Evolutionary conservation across 23 tunicate genomes (phyloP), one percentile per base, ranked within the genome.

Genomic region (Styela clava): DNA sequence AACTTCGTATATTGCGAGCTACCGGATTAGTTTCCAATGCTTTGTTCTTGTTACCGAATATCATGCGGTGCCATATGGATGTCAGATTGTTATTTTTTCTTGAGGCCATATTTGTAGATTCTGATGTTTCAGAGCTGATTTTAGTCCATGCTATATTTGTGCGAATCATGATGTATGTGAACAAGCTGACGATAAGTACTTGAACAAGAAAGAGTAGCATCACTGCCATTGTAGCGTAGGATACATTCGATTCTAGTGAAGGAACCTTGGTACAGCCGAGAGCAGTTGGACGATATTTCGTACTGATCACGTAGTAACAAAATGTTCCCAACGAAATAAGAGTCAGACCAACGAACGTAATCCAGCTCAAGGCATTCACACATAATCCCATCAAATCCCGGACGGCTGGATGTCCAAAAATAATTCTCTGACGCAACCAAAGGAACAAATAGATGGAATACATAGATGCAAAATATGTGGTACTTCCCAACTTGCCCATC

Each of bases 401-500:
- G 3, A 71, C 77, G 3, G 77, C 34, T 16, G 77, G 77, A 32
- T 71, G 77, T 22, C 35, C 35, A 71, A 28, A 71, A 71, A 71
- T 71, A 22, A 34, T 34, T 71, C 77, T 71, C 24, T 71, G 77
- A 2, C 77, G 34, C 37, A 71, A 71, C 77, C 77, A 71, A 3
- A 71, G 34, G 35, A 71, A 71, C 20, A 71, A 71, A 34, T 71
- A 71, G 37, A 71, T 44, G 7, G 56, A 7, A 44, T 44, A 44
- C 56, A 44, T 44, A 7, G 56, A 44, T 44, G 56, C 56, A 44
- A 44, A 44, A 44, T 44, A 44, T 12, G 56, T 44, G 56, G 56
- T 44, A 44, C 56, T 44, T 44, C 56, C 56, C 56, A 44, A 44
- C 7, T 44, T 12, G 12, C 56, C 56, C 56, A 44, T 44, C 56